Evolutionary conservation across 2,888 invertebrate species (phyloP).

Genomic region (Pristionchus arcanus): DNA sequence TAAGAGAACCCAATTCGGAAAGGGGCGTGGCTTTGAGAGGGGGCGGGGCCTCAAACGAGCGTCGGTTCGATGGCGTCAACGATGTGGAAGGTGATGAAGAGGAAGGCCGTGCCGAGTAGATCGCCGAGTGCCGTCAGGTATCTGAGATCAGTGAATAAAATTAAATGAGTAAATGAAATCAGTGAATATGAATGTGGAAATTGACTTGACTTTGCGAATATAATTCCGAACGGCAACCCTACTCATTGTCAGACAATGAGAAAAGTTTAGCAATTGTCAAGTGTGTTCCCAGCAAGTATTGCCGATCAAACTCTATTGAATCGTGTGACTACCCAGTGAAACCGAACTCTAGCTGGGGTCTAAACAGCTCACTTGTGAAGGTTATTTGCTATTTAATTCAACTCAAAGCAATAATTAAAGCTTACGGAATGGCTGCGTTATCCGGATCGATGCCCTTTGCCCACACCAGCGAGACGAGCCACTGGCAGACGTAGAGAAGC

Average conservation of each 20-base stretch:
- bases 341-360: too few species aligned
- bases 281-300: too few species aligned
- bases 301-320: too few species aligned
- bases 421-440: conserved; percentile 76
- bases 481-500: conserved; percentile 75
- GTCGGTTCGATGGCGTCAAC: conserved; percentile 57
- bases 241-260: too few species aligned
- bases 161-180: too few species aligned
- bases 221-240: too few species aligned
- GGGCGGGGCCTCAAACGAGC: conserved; percentile 31
- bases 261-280: too few species aligned
- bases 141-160: too few species aligned
- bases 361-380: too few species aligned
- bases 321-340: too few species aligned
- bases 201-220: too few species aligned
- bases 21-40: not conserved
- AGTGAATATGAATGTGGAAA: not conserved
- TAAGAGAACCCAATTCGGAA: not conserved
- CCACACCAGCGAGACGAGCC: conserved; percentile 76
- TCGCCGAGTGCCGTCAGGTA: conserved; percentile 88
- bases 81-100: conserved; percentile 76
- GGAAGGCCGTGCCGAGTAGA: conserved; percentile 87
- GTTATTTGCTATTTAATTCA: too few species aligned
- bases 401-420: not conserved
- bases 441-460: conserved; percentile 71